Evolutionary conservation across 2,113 vertebrate genomes (phyloP).

Genomic region (Zosterops japonicus): DNA sequence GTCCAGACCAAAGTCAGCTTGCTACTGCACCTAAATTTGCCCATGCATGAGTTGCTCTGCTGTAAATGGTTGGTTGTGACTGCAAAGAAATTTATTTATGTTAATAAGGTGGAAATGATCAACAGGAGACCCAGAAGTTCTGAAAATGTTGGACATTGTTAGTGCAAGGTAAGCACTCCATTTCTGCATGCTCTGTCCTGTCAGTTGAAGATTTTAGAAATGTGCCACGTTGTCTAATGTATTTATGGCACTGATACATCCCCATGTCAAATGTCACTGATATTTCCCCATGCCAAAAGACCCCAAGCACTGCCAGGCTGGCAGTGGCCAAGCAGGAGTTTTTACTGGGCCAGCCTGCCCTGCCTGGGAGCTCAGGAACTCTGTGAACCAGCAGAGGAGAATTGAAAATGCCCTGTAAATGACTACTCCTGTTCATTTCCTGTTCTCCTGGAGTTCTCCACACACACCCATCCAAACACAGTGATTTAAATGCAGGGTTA

Average conservation of each 20-base stretch:
- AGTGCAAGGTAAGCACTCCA: neutral
- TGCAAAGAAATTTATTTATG: neutral
- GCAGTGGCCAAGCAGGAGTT: neutral
- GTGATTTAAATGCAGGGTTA: neutral
- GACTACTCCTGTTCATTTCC: neutral
- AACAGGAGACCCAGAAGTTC: neutral
- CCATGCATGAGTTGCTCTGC: neutral
- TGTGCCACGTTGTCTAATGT: neutral
- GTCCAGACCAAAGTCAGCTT: neutral
- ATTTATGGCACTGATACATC: neutral
- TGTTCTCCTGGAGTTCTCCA: neutral
- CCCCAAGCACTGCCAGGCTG: rapidly evolving
- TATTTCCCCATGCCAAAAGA: neutral
- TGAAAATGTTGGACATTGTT: neutral
- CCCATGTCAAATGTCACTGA: neutral
- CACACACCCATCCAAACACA: neutral
- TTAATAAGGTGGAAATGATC: neutral
- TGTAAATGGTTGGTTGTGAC: neutral
- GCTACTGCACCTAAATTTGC: neutral
- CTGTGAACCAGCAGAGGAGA: neutral
- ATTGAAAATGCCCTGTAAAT: neutral
- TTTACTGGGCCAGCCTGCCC: neutral
- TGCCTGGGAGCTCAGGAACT: neutral
- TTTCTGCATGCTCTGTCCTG: neutral
- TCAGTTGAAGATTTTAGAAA: neutral